Evolutionary conservation across 1,140 invertebrate genomes (phyloP).

Genomic region (Oedothorax gibbosus): DNA sequence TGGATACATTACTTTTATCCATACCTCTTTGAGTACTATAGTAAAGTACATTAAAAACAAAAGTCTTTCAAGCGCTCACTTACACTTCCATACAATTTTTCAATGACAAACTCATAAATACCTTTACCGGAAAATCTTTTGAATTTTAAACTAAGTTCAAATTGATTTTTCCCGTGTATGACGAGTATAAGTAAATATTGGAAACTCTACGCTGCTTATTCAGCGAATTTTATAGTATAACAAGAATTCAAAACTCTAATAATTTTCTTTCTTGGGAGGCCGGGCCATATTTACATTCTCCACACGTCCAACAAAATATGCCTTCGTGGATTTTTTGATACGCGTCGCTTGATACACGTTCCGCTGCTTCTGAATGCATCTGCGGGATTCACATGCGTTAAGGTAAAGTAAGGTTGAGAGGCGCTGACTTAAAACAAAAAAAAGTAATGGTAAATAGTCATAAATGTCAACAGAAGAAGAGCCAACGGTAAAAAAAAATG

Average conservation of each 20-base stretch:
- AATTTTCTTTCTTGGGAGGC: slow-evolving; percentile 7
- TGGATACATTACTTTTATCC: too few species aligned
- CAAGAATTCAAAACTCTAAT: slow-evolving; percentile 22
- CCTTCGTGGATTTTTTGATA: slow-evolving; percentile 18
- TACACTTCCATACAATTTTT: too few species aligned
- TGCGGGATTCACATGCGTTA: neutral
- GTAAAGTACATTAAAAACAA: too few species aligned
- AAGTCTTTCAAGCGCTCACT: too few species aligned
- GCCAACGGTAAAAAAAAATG: neutral
- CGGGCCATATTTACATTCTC: slow-evolving; percentile 23
- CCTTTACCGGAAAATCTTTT: too few species aligned
- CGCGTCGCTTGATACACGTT: neutral
- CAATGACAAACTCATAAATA: too few species aligned
- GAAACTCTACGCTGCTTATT: neutral
- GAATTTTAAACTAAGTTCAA: too few species aligned
- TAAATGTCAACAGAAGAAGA: slow-evolving; percentile 2
- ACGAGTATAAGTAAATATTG: slow-evolving; percentile 1
- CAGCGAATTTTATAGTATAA: slow-evolving; percentile 12
- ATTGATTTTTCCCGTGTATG: neutral
- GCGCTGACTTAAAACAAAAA: slow-evolving; percentile 7
- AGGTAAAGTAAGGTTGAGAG: neutral
- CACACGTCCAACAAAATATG: slow-evolving; percentile 30
- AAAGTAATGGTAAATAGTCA: slow-evolving; percentile 36
- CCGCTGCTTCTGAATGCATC: neutral
- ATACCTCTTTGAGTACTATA: too few species aligned